Evolutionary conservation across 2,888 invertebrate species (phyloP).

Genomic region (Platypus cylindrus): DNA sequence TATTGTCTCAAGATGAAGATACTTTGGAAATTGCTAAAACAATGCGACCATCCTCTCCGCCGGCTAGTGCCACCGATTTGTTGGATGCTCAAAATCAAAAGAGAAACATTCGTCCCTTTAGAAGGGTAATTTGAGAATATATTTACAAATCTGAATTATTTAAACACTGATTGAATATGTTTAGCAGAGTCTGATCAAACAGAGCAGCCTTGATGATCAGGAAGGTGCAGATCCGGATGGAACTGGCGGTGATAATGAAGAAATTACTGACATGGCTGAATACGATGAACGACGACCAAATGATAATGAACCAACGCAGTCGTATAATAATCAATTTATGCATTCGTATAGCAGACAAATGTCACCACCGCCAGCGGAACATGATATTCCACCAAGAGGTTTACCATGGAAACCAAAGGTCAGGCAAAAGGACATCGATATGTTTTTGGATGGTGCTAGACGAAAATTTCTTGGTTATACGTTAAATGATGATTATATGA

Average conservation of each 20-base stretch:
- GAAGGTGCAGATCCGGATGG: constrained; percentile 59
- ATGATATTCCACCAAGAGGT: constrained; percentile 33
- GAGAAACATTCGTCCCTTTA: constrained; percentile 56
- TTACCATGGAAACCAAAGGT: constrained; percentile 97
- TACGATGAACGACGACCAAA: constrained; percentile 42
- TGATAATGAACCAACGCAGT: constrained; percentile 31
- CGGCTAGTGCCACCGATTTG: constrained; percentile 82
- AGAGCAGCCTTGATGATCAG: constrained; percentile 79
- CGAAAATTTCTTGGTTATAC: constrained; percentile 95
- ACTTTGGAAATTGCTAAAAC: constrained; percentile 85
- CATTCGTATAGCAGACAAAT: constrained; percentile 24
- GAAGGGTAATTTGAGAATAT: constrained; percentile 39
- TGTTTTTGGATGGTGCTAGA: constrained; percentile 80
- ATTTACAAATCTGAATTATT: background rate
- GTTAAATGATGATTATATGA: constrained; percentile 72
- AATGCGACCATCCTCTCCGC: constrained; percentile 92
- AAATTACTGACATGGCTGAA: constrained; percentile 36
- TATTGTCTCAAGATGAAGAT: constrained; percentile 77
- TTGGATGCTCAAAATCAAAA: constrained; percentile 74
- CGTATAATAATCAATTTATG: constrained; percentile 25
- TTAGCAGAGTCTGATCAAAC: constrained; percentile 71
- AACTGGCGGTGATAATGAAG: constrained; percentile 34
- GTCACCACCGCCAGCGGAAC: constrained; percentile 20
- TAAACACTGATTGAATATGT: background rate
- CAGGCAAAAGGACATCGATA: constrained; percentile 82